A percentile compares a stretch with the other conserved stretches of the same genome.
These are phyloP conservation scores for Acanthosoma haemorrhoidale DNA, from an alignment of 2,888 invertebrate species.

Conservation along the genomic window DNA sequence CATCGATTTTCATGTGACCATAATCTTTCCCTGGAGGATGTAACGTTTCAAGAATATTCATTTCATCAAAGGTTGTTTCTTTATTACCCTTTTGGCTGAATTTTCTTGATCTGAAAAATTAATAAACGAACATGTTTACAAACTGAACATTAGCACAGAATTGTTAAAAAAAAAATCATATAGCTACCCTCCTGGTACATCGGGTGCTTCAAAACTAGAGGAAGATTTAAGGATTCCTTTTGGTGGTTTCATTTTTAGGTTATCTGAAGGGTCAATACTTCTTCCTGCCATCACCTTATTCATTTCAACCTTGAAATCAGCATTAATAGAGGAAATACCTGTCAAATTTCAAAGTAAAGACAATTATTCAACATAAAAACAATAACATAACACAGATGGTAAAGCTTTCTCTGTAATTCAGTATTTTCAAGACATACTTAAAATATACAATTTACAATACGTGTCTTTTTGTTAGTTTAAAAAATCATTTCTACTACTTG, in stretches of 20 bases:
- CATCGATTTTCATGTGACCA: constrained; percentile 97
- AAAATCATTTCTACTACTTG: background rate
- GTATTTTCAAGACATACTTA: background rate
- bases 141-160: background rate
- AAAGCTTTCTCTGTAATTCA: background rate
- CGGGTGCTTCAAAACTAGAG: constrained; percentile 78
- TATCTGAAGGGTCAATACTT: constrained; percentile 52
- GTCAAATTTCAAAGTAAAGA: background rate
- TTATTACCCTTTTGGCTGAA: constrained; percentile 45
- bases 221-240: constrained; percentile 91
- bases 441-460: background rate
- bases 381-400: constrained; percentile 9
- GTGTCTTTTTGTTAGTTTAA: background rate
- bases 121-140: background rate
- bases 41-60: constrained; percentile 95
- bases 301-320: constrained; percentile 9
- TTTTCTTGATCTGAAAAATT: constrained; percentile 22
- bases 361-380: background rate
- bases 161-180: background rate
- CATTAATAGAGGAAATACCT: background rate
- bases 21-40: constrained; percentile 98
- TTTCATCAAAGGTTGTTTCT: constrained; percentile 90
- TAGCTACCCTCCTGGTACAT: constrained; percentile 47
- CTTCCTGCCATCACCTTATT: constrained; percentile 35
- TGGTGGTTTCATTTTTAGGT: constrained; percentile 73